Percentiles rank a stretch among this genome's conserved stretches.
phyloP scores from a whole-genome alignment of 2,113 vertebrate genomes.

The Microtus montanus region DNA sequence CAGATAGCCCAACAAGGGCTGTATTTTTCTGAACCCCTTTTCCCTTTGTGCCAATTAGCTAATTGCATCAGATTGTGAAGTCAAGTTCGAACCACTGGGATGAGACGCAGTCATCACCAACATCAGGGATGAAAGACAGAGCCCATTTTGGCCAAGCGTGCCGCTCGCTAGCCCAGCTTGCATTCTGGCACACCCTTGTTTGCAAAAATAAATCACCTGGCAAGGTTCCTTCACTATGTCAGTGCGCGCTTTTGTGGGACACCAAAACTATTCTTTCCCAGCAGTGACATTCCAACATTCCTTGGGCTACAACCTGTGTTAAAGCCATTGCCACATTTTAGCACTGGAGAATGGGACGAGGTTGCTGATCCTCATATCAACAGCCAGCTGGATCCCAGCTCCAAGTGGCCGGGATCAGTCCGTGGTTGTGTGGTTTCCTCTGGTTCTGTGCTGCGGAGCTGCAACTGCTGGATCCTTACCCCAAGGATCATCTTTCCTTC shows the following conservation, averaged over 20 bases:
- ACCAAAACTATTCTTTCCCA: background rate
- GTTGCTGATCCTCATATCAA: background rate
- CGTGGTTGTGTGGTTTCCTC: background rate
- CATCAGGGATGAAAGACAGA: background rate
- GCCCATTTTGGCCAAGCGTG: background rate
- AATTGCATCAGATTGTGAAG: background rate
- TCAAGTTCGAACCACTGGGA: background rate
- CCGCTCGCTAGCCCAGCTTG: background rate
- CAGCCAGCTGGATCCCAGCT: background rate
- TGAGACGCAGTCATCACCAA: no score
- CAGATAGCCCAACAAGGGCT: background rate
- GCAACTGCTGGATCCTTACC: background rate
- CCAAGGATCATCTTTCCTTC: background rate
- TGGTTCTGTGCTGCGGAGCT: background rate
- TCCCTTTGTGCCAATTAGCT: background rate
- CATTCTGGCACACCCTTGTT: background rate
- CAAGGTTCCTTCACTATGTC: no score
- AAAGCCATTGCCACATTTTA: background rate
- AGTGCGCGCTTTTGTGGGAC: no score
- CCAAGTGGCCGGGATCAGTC: background rate
- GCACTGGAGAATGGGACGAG: background rate
- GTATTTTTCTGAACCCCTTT: background rate
- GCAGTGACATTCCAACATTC: background rate
- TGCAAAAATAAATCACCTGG: background rate
- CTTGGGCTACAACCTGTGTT: background rate